A percentile compares a stretch with the other conserved stretches of the same genome.
Conservation (phyloP, 2,888 invertebrate species). For the Griposia aprilina region DNA sequence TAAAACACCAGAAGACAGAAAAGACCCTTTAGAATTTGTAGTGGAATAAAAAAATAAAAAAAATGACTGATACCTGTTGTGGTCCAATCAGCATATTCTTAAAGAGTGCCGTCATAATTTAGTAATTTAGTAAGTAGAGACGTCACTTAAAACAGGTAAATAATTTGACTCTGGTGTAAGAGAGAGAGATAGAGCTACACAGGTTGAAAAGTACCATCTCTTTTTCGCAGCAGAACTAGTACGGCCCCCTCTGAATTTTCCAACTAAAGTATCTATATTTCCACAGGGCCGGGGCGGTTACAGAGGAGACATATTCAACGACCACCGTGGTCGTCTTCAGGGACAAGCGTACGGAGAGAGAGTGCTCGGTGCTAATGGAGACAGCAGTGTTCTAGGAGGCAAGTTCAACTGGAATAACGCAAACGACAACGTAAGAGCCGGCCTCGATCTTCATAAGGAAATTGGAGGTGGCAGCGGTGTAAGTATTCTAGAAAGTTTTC, state of each 20-base stretch:
- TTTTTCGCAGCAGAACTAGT: neutral
- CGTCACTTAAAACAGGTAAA: too few species aligned
- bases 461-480: conserved; percentile 79
- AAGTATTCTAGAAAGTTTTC: conserved; percentile 55
- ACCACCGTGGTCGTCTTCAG: conserved; percentile 77
- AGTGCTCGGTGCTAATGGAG: conserved; percentile 77
- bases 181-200: neutral
- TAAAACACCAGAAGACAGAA: too few species aligned
- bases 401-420: conserved; percentile 77
- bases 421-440: conserved; percentile 74
- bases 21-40: too few species aligned
- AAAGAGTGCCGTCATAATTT: too few species aligned
- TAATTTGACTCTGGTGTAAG: neutral
- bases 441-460: conserved; percentile 76
- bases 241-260: neutral
- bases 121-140: too few species aligned
- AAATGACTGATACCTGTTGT: neutral
- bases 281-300: conserved; percentile 81
- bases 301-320: conserved; percentile 80
- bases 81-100: too few species aligned
- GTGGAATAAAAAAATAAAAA: neutral
- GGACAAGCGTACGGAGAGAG: conserved; percentile 78
- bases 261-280: neutral
- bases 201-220: neutral
- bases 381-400: conserved; percentile 78